phyloP scores from a whole-genome alignment of 2,797 vertebrate species.

The Arctocebus calabarensis region DNA sequence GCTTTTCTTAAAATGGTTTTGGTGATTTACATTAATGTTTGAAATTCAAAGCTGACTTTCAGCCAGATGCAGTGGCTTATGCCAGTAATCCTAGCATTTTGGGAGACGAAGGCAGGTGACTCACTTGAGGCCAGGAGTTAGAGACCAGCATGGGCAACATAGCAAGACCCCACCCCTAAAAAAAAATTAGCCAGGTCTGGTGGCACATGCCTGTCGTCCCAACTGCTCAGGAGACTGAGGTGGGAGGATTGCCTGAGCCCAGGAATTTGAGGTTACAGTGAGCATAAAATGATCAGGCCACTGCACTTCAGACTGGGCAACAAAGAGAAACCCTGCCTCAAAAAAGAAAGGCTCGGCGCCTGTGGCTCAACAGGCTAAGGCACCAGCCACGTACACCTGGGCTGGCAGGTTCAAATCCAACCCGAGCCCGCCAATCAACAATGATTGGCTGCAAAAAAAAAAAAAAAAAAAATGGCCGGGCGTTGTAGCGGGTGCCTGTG shows the following conservation, averaged over 20 bases:
- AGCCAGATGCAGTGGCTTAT: not conserved
- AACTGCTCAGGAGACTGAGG: not conserved
- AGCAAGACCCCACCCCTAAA: not conserved
- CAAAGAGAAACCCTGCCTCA: not conserved
- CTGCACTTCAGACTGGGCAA: not conserved
- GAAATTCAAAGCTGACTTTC: slow-evolving; percentile 18
- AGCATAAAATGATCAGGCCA: not conserved
- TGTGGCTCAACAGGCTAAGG: too few relatives aligned
- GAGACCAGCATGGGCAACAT: not conserved
- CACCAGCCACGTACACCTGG: too few relatives aligned
- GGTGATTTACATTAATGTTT: not conserved
- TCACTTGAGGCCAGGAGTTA: not conserved
- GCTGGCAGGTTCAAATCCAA: too few relatives aligned
- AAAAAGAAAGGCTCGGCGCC: too few relatives aligned
- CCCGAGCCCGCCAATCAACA: too few relatives aligned
- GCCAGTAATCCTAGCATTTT: not conserved
- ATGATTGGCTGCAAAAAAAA: too few relatives aligned
- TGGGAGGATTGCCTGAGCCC: not conserved
- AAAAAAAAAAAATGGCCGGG: too few relatives aligned
- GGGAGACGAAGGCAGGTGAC: not conserved
- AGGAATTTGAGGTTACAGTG: not conserved
- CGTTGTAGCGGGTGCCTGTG: too few relatives aligned
- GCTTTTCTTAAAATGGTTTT: not conserved
- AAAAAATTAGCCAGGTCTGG: not conserved
- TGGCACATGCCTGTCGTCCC: not conserved